phyloP scores from a whole-genome alignment of 2,113 vertebrate genomes.

The Cettia cetti region DNA sequence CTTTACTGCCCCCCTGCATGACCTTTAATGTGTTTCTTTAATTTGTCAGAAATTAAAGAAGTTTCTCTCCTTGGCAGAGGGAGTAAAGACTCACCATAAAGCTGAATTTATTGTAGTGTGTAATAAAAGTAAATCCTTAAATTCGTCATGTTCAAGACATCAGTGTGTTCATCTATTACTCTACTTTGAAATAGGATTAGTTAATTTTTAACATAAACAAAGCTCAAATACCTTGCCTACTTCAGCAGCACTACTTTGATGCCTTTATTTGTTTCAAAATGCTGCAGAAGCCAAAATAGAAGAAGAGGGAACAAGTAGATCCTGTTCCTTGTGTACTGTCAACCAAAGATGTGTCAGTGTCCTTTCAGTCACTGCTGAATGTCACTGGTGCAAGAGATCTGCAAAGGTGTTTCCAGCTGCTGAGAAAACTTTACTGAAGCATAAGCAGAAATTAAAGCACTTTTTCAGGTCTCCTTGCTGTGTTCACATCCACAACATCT shows the following conservation, averaged over 20 bases:
- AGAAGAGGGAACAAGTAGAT: neutral
- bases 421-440: neutral
- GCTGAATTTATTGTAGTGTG: neutral
- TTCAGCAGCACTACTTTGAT: neutral
- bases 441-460: neutral
- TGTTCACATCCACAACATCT: neutral
- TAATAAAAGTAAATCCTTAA: neutral
- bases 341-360: neutral
- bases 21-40: neutral
- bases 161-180: neutral
- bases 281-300: neutral
- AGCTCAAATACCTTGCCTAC: neutral
- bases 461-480: neutral
- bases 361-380: neutral
- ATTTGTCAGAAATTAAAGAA: neutral
- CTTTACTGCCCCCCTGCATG: neutral
- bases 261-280: conserved; percentile 25
- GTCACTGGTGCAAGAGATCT: neutral
- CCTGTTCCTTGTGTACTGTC: neutral
- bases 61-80: neutral
- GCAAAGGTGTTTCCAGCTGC: neutral
- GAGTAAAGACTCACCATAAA: neutral
- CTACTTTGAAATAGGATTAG: neutral
- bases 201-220: neutral
- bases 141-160: neutral